Conservation (phyloP, 1,140 invertebrate species). For the Drosophila sp. region DNA sequence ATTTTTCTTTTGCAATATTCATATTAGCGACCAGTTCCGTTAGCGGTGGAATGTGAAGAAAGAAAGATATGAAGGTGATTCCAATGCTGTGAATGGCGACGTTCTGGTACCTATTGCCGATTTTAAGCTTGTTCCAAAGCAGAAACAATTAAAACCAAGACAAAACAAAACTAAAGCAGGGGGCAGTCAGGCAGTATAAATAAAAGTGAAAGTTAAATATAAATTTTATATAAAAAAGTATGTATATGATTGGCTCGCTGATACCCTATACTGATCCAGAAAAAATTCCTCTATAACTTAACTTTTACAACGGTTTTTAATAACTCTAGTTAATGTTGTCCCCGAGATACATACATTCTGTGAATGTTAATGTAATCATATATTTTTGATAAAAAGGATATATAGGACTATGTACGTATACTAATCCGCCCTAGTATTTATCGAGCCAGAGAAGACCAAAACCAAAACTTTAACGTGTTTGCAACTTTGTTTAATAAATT, state of each 20-base stretch:
- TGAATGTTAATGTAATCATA: too few species aligned
- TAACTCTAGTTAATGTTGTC: too few species aligned
- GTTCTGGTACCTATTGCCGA: slow-evolving; percentile 18
- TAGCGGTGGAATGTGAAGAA: background rate
- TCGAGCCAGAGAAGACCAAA: slow-evolving; percentile 19
- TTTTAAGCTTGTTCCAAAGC: slow-evolving; percentile 7
- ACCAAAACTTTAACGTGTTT: slow-evolving; percentile 1
- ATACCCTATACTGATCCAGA: slow-evolving; percentile 32
- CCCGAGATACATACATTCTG: slow-evolving; percentile 17
- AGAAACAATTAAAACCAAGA: slow-evolving; percentile 51
- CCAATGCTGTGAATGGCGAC: slow-evolving; percentile 32
- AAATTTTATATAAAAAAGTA: slow-evolving; percentile 55
- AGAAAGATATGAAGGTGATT: background rate
- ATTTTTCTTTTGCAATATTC: slow-evolving; percentile 57
- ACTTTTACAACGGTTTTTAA: too few species aligned
- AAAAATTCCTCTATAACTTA: background rate
- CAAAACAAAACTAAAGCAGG: background rate
- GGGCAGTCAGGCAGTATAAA: slow-evolving; percentile 23
- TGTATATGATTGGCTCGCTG: slow-evolving; percentile 9
- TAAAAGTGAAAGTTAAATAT: slow-evolving; percentile 74
- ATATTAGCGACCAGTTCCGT: slow-evolving; percentile 36
- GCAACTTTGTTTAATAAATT: slow-evolving; percentile 28
- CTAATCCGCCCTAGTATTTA: background rate
- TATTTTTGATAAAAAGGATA: too few species aligned
- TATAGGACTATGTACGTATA: slow-evolving; percentile 8